These are phyloP conservation scores for human (Homo sapiens) DNA, from an alignment of 2,113 vertebrate species.

Conservation along the genomic window DNA sequence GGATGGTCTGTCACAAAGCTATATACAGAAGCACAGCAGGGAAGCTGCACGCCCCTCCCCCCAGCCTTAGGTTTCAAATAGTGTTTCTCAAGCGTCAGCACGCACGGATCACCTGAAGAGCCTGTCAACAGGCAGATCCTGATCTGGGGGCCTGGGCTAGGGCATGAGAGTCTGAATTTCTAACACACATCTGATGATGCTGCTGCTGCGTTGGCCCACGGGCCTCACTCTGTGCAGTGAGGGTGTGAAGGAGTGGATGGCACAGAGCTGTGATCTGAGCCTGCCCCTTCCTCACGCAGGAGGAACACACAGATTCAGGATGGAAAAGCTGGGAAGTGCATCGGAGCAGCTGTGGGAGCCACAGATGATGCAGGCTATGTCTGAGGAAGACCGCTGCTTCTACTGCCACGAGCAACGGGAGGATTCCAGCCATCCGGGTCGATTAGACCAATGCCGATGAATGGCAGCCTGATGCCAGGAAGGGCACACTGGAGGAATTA, in stretches of 20 bases:
- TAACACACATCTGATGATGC: background rate
- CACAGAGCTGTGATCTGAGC: background rate
- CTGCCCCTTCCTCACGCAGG: background rate
- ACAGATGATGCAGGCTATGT: rapidly evolving
- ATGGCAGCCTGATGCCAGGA: background rate
- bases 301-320: background rate
- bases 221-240: background rate
- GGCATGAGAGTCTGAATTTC: background rate
- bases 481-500: background rate
- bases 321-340: rapidly evolving
- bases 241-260: background rate
- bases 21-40: background rate
- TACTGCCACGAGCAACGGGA: background rate
- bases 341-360: background rate
- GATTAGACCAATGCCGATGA: background rate
- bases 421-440: background rate
- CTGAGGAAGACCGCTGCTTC: background rate
- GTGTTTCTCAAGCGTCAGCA: background rate
- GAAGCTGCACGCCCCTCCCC: no score
- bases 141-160: rapidly evolving
- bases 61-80: rapidly evolving
- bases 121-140: background rate
- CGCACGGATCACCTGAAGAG: background rate
- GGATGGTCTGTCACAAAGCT: background rate
- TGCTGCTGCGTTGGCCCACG: no score